Base-by-base conservation (phyloP, 2,888 invertebrate genomes). In the Cryptus armator region DNA sequence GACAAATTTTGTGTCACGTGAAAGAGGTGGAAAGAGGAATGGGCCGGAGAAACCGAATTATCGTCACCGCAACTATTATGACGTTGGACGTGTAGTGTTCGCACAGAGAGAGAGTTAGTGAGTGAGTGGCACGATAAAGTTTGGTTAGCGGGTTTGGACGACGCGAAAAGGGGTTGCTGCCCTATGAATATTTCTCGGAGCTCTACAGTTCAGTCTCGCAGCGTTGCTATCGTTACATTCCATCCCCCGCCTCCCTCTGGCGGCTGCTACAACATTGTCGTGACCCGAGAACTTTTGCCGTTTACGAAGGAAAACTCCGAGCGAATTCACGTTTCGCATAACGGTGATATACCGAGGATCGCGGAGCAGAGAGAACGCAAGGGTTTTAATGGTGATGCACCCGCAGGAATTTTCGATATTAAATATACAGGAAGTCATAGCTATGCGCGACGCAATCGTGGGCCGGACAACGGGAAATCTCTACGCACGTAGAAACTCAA, bases 1-100 rank as follows among this genome's bases (percentile, higher is more conserved):
- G 56, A 24, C 37, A 29, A 62, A 62, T 62, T n/a, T n/a, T 32
- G 32, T 32, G 62, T 32, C 32, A 7, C 32, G 62, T 59, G 62
- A 19, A 29, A 1, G 43, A n/a, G 29, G 29, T 1, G 29, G 24
- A 51, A 29, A 12, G 64, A 32, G 29, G 24, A 24, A 64, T 5
- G 19, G 32, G 32, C 12, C 14, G 43, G 46, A 53, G 81, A 81
- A 81, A 68, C 62, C 48, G 68, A 81, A 81, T 81, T 75, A 81
- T 71, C 68, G 67, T 81, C 62, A 64, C 81, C 75, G 68, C 81
- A 51, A 67, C 29, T 48, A 59, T 74, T 74, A 81, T 81, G 32
- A 81, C 68, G 59, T 70, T 51, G 68, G 46, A 48, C 59, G 32
- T 6, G n/a, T 10, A 3, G 53, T 16, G 37, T 6, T 29, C 62